Conservation (phyloP, 2,888 invertebrate species). For the Calliopum simillimum region DNA sequence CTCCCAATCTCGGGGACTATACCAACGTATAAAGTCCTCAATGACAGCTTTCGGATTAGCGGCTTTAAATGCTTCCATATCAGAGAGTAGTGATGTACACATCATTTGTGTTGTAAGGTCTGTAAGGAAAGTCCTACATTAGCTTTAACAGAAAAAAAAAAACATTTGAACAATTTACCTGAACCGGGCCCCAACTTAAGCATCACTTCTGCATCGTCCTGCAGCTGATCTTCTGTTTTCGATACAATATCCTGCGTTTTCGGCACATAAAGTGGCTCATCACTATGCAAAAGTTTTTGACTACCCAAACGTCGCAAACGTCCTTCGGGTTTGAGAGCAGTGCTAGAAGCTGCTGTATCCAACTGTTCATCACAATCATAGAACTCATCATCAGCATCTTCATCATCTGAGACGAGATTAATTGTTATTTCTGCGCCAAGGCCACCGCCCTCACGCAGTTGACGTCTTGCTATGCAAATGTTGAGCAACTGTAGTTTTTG, state of each 20-base stretch:
- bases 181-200: slow-evolving; percentile 88
- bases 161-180: slow-evolving; percentile 47
- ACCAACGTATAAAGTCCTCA: slow-evolving; percentile 98
- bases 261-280: slow-evolving; percentile 82
- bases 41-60: slow-evolving; percentile 93
- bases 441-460: slow-evolving; percentile 33
- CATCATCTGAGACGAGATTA: background rate
- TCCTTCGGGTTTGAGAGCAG: slow-evolving; percentile 72
- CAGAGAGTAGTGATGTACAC: slow-evolving; percentile 92
- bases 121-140: slow-evolving; percentile 67
- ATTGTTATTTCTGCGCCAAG: background rate
- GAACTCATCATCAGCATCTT: background rate
- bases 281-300: slow-evolving; percentile 75
- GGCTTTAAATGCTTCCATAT: slow-evolving; percentile 99
- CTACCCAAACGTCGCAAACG: slow-evolving; percentile 77
- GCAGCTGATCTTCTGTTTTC: slow-evolving; percentile 96
- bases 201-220: slow-evolving; percentile 92
- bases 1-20: slow-evolving; percentile 96
- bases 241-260: slow-evolving; percentile 93
- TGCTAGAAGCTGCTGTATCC: slow-evolving; percentile 31
- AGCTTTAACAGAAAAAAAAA: slow-evolving; percentile 2
- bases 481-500: slow-evolving; percentile 94
- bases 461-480: slow-evolving; percentile 78
- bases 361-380: slow-evolving; percentile 12
- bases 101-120: slow-evolving; percentile 92